Conservation (phyloP, 2,113 vertebrate species). For the Carassius carassius region DNA sequence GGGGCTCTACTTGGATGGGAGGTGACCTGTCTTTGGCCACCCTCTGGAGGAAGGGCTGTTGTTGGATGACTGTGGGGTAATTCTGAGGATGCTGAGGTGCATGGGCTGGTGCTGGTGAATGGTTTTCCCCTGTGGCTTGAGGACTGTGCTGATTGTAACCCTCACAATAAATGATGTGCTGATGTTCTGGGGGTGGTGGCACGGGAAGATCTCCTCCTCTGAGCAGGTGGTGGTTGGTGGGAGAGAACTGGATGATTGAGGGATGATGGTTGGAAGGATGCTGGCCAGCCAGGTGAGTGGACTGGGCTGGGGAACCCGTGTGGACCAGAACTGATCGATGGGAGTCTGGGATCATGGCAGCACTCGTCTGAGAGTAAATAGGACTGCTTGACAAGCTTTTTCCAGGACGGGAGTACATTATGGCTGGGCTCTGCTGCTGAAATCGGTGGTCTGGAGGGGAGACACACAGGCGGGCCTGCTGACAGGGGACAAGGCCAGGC, state of each 20-base stretch:
- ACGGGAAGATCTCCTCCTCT: constrained; percentile 79
- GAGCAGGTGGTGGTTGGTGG: constrained; percentile 83
- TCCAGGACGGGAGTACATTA: constrained; percentile 83
- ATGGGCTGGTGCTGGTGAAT: constrained; percentile 73
- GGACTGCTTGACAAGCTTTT: constrained; percentile 85
- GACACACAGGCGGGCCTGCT: constrained; percentile 83
- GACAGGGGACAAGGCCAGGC: constrained; percentile 87
- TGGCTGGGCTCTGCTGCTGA: constrained; percentile 87
- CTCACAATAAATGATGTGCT: constrained; percentile 91
- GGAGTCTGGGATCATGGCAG: constrained; percentile 77
- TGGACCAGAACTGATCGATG: constrained; percentile 95
- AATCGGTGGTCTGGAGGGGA: constrained; percentile 82
- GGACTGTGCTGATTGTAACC: constrained; percentile 72
- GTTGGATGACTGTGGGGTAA: constrained; percentile 92
- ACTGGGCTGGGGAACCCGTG: constrained; percentile 81
- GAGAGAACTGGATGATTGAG: constrained; percentile 94
- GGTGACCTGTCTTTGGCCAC: constrained; percentile 64
- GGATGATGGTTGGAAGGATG: constrained; percentile 76
- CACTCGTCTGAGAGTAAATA: constrained; percentile 80
- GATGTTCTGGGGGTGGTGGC: constrained; percentile 80
- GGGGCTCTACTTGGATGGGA: constrained; percentile 67
- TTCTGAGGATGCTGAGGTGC: constrained; percentile 73
- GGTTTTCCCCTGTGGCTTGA: constrained; percentile 56
- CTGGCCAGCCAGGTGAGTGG: constrained; percentile 67
- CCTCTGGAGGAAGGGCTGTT: constrained; percentile 77